phyloP scores from a whole-genome alignment of 2,888 invertebrate genomes.

The Orthonychiurus folsomi region DNA sequence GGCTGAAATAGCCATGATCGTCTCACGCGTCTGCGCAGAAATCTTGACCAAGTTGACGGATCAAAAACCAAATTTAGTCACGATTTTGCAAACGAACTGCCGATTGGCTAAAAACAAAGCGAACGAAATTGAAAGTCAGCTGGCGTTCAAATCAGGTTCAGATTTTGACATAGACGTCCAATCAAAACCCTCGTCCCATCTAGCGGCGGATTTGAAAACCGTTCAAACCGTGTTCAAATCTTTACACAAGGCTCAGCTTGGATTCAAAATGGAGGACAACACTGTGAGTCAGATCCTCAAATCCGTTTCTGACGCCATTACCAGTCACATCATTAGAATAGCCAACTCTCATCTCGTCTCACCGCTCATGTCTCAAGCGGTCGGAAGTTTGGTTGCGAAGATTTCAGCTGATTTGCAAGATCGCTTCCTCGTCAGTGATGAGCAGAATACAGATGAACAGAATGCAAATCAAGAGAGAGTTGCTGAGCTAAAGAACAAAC shows the following conservation, averaged over 20 bases:
- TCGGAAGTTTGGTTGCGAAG: conserved; percentile 8
- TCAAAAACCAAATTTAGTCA: not conserved
- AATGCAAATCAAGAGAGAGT: conserved; percentile 4
- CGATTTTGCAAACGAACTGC: not conserved
- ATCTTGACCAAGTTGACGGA: not conserved
- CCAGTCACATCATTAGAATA: conserved; percentile 19
- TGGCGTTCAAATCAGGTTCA: not conserved
- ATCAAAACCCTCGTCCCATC: not conserved
- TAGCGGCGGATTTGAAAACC: not conserved
- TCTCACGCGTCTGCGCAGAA: not conserved
- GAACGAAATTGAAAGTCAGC: not conserved
- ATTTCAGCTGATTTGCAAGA: conserved; percentile 11
- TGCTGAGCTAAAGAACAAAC: not conserved
- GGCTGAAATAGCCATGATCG: conserved; percentile 6
- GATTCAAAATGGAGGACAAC: not conserved
- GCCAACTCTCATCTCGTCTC: conserved; percentile 18
- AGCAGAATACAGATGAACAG: conserved; percentile 13
- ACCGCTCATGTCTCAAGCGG: conserved; percentile 9
- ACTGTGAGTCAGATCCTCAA: not conserved
- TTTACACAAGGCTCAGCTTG: not conserved
- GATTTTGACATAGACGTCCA: not conserved
- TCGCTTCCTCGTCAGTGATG: conserved; percentile 7
- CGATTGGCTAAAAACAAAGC: conserved; percentile 3
- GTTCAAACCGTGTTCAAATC: not conserved
- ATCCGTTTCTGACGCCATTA: conserved; percentile 2